Evolutionary conservation across 2,797 vertebrate species (phyloP), one percentile per base, ranked within the genome.

Genomic region (Sebastiscus tertius): DNA sequence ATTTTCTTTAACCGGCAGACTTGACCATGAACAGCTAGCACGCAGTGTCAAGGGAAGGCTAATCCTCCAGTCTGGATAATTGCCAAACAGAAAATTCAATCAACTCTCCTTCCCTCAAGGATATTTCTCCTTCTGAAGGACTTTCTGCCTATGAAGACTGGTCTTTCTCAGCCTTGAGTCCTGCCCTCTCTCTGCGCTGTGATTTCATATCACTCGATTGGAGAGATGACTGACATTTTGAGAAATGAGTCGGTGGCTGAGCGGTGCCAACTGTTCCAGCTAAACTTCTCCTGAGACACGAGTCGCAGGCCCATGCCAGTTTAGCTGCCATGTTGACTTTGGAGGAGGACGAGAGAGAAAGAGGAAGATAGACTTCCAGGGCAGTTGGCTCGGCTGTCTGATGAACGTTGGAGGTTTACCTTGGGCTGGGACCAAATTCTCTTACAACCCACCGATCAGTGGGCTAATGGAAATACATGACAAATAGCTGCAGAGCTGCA

Each of bases 61-160:
- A 91, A 94, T 91, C 87, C 88, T 86, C 67, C 54, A 39, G 67
- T 54, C 81, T 94, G 94, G 91, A 90, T 81, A 68, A 75, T 71
- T 79, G 89, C 93, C 92, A 91, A 72, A 84, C 60, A 71, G 27
- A 65, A 58, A 89, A 88, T 90, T 91, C 58, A 90, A 84, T 89
- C 77, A 74, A 9, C 65, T 62, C 63, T 36, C 72, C 24, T 64
- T 70, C 75, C 80, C 85, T 75, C 74, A 85, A 90, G 87, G 90
- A 92, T 85, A 88, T 84, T 63, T 62, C 39, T 85, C 31, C 82
- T 79, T 68, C 66, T 88, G 85, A 89, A 93, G 89, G 88, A 88
- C 89, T 77, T 89, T 74, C 77, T 86, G 72, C 5, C 29, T 29
- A 22, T 78, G 80, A 84, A 82, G 70, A 74, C 60, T 16, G n/a